Percentiles rank a stretch among this genome's conserved stretches.
Evolutionary conservation across 2,113 vertebrate species (phyloP).

Genomic region (Hippocampus mohnikei): DNA sequence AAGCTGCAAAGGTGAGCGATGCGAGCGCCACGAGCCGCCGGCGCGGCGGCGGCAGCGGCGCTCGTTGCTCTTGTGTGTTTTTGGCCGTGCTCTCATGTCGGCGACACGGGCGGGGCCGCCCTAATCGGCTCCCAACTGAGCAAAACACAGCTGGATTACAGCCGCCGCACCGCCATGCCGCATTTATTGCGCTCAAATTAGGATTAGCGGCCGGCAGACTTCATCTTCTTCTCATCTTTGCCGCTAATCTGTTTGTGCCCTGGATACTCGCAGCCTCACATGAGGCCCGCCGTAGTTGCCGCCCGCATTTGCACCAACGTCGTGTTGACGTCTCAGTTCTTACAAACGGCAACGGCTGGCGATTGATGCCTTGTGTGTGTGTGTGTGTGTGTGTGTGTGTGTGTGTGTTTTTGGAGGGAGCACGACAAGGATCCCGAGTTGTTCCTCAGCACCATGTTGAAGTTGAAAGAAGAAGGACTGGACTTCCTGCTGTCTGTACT

Average conservation of each 20-base stretch:
- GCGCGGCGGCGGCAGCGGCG: neutral
- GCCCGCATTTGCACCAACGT: neutral
- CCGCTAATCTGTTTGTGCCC: conserved; percentile 96
- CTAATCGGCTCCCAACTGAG: conserved; percentile 76
- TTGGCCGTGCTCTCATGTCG: conserved; percentile 53
- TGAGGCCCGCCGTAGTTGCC: conserved; percentile 72
- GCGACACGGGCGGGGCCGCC: conserved; percentile 65
- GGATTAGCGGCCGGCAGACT: conserved; percentile 69
- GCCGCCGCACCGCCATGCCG: conserved; percentile 61
- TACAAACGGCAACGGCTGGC: too few relatives aligned
- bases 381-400: too few relatives aligned
- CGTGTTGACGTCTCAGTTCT: neutral
- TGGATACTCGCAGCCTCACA: conserved; percentile 81
- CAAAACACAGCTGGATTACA: conserved; percentile 79
- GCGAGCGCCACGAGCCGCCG: neutral
- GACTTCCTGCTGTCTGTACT: conserved; percentile 86
- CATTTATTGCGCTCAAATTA: conserved; percentile 80
- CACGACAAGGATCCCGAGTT: conserved; percentile 94
- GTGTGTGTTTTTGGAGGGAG: conserved; percentile 77
- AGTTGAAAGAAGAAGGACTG: conserved; percentile 78
- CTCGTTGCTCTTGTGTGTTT: neutral
- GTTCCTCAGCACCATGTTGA: conserved; percentile 86
- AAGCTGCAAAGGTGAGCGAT: neutral
- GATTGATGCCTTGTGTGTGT: neutral
- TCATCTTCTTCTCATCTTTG: conserved; percentile 78